Percentiles rank a stretch among this genome's conserved stretches.
Evolutionary conservation across 2,888 invertebrate species (phyloP).

Genomic region (Protodeltote pygarga): DNA sequence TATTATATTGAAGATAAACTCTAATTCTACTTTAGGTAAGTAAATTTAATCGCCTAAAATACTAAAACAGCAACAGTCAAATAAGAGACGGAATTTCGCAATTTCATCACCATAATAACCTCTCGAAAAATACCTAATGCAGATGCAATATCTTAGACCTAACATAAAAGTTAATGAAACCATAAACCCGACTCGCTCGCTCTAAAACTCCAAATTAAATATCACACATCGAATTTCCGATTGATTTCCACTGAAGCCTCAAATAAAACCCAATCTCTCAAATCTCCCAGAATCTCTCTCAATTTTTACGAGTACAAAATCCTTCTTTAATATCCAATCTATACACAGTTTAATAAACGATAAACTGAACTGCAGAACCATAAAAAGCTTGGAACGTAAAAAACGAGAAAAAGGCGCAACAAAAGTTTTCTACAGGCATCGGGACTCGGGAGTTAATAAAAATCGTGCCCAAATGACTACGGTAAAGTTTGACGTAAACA

Average conservation of each 20-base stretch:
- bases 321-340: slow-evolving; percentile 62
- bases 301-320: slow-evolving; percentile 52
- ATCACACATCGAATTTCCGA: slow-evolving; percentile 37
- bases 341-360: slow-evolving; percentile 74
- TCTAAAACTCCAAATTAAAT: slow-evolving; percentile 31
- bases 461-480: slow-evolving; percentile 80
- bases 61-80: neutral
- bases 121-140: slow-evolving; percentile 1
- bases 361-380: slow-evolving; percentile 71
- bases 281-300: slow-evolving; percentile 34
- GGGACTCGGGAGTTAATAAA: slow-evolving; percentile 78
- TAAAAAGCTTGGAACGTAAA: slow-evolving; percentile 69
- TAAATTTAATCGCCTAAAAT: no score
- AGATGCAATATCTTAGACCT: neutral
- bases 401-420: slow-evolving; percentile 63
- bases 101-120: slow-evolving; percentile 10
- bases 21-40: no score
- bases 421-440: slow-evolving; percentile 65
- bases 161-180: slow-evolving; percentile 12
- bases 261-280: slow-evolving; percentile 39
- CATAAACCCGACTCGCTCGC: slow-evolving; percentile 3
- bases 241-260: slow-evolving; percentile 42
- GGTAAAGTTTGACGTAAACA: slow-evolving; percentile 75
- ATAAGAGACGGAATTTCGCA: slow-evolving; percentile 10
- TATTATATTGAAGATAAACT: no score